Conservation (phyloP, 2,888 invertebrate species). For the Philereme vetulata region DNA sequence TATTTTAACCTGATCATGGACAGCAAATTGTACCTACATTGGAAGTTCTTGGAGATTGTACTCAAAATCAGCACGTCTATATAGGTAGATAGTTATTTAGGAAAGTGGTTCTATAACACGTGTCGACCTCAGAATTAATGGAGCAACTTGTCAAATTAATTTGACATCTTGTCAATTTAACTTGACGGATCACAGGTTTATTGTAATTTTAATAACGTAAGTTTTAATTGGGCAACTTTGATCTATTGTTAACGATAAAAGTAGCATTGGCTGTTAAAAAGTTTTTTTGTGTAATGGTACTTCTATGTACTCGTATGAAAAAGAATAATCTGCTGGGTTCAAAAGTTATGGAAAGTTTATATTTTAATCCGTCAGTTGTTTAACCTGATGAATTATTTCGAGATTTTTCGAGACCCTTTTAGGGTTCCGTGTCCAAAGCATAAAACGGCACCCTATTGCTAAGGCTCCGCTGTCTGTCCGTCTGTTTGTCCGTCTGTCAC, state of each 20-base stretch:
- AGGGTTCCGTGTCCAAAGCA: too few relatives aligned
- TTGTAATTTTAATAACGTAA: conserved; percentile 46
- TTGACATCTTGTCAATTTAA: conserved; percentile 45
- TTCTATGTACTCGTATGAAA: not conserved
- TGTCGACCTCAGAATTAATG: conserved; percentile 35
- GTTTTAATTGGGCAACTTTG: conserved; percentile 49
- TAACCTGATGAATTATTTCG: conserved; percentile 5
- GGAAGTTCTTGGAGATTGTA: not conserved
- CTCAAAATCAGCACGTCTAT: conserved; percentile 8
- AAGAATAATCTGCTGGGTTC: conserved; percentile 25
- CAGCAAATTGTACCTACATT: not conserved
- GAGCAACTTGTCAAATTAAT: conserved; percentile 41
- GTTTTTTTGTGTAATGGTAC: conserved; percentile 12
- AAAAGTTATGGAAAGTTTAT: conserved; percentile 16
- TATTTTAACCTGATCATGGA: too few relatives aligned
- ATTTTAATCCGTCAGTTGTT: conserved; percentile 6
- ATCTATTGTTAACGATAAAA: conserved; percentile 27
- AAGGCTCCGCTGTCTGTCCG: too few relatives aligned
- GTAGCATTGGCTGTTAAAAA: conserved; percentile 22
- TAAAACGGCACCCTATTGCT: too few relatives aligned
- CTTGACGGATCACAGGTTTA: conserved; percentile 33
- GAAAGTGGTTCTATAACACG: conserved; percentile 35
- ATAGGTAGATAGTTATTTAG: not conserved
- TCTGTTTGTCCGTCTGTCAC: too few relatives aligned
- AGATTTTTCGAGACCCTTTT: conserved; percentile 10